Conservation (phyloP, 1,140 invertebrate species). For the Lerema accius region DNA sequence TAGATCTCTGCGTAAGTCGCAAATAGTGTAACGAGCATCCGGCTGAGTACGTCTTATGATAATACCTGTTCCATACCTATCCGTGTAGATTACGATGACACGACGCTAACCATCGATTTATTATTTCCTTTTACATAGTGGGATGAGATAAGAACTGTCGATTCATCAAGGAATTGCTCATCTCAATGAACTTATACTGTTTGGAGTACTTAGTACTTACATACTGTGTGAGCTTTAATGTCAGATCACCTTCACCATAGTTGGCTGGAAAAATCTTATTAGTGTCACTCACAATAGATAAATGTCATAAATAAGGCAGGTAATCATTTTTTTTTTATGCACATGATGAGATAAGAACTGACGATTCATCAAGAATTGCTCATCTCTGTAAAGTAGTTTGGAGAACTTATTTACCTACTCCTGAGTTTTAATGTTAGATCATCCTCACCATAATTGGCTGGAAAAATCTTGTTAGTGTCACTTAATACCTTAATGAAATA, state of each 20-base stretch:
- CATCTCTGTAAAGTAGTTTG: slow-evolving; percentile 18
- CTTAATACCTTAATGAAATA: too few species aligned
- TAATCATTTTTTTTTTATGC: too few species aligned
- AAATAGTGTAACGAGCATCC: slow-evolving; percentile 47
- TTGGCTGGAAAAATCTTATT: slow-evolving; percentile 1
- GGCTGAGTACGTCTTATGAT: slow-evolving; percentile 44
- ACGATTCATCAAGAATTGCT: slow-evolving; percentile 21
- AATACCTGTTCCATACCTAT: slow-evolving; percentile 28
- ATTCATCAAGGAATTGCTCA: slow-evolving; percentile 23
- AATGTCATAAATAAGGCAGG: too few species aligned
- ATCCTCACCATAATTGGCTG: background rate
- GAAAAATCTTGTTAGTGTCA: slow-evolving; percentile 3
- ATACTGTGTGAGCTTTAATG: too few species aligned
- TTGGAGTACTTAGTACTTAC: background rate
- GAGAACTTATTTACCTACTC: too few species aligned
- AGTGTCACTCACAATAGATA: background rate
- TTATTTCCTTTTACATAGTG: slow-evolving; percentile 31
- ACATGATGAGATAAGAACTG: slow-evolving; percentile 29
- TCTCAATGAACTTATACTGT: slow-evolving; percentile 19
- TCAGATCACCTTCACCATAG: slow-evolving; percentile 6
- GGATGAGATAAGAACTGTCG: slow-evolving; percentile 27
- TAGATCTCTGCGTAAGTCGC: slow-evolving; percentile 33
- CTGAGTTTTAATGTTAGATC: too few species aligned
- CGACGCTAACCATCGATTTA: slow-evolving; percentile 27
- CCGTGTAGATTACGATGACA: slow-evolving; percentile 31